Conservation (phyloP, 1,140 invertebrate species). For the Wiebesia pumilae region DNA sequence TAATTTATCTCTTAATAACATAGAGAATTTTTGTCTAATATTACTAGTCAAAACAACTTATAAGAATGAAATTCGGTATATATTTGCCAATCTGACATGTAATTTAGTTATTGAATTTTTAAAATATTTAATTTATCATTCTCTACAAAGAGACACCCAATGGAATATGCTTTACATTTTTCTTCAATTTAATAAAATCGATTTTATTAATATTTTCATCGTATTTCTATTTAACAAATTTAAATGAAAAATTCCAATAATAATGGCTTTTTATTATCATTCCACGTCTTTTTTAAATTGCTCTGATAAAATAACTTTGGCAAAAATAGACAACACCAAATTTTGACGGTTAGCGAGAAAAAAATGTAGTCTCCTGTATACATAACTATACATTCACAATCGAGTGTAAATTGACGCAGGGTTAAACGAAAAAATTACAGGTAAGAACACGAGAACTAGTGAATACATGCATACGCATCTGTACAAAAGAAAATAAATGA, state of each 20-base stretch:
- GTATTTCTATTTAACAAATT: neutral
- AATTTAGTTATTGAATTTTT: too few relatives aligned
- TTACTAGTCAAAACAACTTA: too few relatives aligned
- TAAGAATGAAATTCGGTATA: too few relatives aligned
- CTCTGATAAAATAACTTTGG: slow-evolving; percentile 23
- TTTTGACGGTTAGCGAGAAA: slow-evolving; percentile 19
- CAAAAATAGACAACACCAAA: neutral
- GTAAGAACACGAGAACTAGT: slow-evolving; percentile 26
- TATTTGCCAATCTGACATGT: too few relatives aligned
- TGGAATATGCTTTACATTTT: too few relatives aligned
- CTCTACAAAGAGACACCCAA: too few relatives aligned
- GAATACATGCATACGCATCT: slow-evolving; percentile 19
- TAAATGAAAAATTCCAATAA: too few relatives aligned
- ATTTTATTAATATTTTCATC: too few relatives aligned
- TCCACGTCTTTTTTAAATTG: slow-evolving; percentile 15
- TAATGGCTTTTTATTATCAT: neutral
- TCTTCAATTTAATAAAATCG: too few relatives aligned
- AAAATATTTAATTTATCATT: too few relatives aligned
- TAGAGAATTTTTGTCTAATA: too few relatives aligned
- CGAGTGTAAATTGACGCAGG: neutral
- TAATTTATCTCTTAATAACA: too few relatives aligned
- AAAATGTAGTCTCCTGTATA: neutral
- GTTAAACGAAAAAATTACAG: slow-evolving; percentile 50
- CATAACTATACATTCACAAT: neutral
- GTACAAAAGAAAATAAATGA: neutral